Base-by-base conservation (phyloP, 2,888 invertebrate genomes). In the Periphyllus acericola region DNA sequence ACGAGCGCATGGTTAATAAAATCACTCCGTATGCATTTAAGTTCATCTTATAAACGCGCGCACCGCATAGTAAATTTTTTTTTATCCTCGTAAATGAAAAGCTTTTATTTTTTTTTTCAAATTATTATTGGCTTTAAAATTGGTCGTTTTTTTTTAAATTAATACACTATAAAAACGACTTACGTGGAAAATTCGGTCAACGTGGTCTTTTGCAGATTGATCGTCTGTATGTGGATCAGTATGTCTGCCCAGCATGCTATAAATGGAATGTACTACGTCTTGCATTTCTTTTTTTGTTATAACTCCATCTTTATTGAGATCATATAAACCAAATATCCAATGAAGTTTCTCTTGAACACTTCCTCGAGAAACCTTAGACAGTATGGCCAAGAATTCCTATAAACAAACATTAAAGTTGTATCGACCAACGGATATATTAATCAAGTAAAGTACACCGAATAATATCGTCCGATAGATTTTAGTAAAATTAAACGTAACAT, bases 281-380 rank as follows among this genome's bases (percentile, higher is more conserved):
- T 94, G 92, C 96, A 97, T 96, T 92, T 97, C 97, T 0, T 94
- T 93, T 90, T 96, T 94, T 34, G 96, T 96, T 91, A 97, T 96
- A 89, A 95, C 93, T 0, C 97, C 97, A 91, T 97, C 97, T 0
- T 95, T 95, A 91, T 97, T 96, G 89, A 96, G 94, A 92, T 97
- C 97, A 92, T 97, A 97, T 34, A 97, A 93, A 17, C 95, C 94
- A 92, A 97, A 97, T 85, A 97, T 95, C 97, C 97, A 97, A 90
- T 96, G 95, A 72, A 97, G 92, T 91, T 97, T 96, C 91, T 97
- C 97, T 90, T 96, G 95, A 6, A 95, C 93, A 32, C 95, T 95
- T 21, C 97, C 97, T 89, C 97, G 93, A 0, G 96, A 96, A 89
- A 97, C 95, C 90, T 96, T 95, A 36, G 97, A 97, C 55, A 97